Evolutionary conservation across 37 sponge, comb jelly and placozoan genomes (phyloP), one percentile per base, ranked within the genome.

Genomic region (Eunapius fragilis): DNA sequence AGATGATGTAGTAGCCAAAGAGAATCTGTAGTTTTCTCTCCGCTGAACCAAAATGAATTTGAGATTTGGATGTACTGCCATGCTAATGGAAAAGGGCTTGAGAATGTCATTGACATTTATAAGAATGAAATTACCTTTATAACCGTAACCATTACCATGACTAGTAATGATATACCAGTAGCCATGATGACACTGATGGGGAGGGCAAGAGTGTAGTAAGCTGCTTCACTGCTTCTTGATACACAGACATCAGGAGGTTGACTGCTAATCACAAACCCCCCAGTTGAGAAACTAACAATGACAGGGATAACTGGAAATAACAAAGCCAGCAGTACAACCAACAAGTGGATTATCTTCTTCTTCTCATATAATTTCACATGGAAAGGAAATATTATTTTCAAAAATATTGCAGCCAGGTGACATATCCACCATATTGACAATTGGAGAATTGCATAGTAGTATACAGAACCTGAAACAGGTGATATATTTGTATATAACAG

Each of bases 381-480:
- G 10, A 80, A 80, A 12, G 80, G 80, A 38, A 38, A 80, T 48
- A 3, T 80, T 33, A 80, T 32, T n/a, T 58, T 80, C 58, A 27
- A 80, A 30, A 80, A 80, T n/a, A 68, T 4, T 22, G 2, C 23
- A n/a, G 14, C 14, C 28, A 80, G 69, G 25, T 80, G 80, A 30
- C 26, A 25, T 28, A 80, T 30, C 80, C 80, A 80, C 49, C 49
- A 80, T 6, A 25, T 67, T 9, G 80, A 37, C 31, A 80, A 2
- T 2, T 30, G 27, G 10, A 80, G 27, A 67, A 80, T 48, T 67
- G 31, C n/a, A 50, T 80, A 80, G 30, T 14, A 26, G 80, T 67
- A 32, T 32, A 48, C 31, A 50, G 67, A 80, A 2, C 80, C 80
- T 80, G 36, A 28, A 77, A 58, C 14, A 19, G 58, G n/a, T 58